These are phyloP conservation scores for Drosophila anomalata DNA, from an alignment of 2,888 invertebrate genomes.

Conservation along the genomic window DNA sequence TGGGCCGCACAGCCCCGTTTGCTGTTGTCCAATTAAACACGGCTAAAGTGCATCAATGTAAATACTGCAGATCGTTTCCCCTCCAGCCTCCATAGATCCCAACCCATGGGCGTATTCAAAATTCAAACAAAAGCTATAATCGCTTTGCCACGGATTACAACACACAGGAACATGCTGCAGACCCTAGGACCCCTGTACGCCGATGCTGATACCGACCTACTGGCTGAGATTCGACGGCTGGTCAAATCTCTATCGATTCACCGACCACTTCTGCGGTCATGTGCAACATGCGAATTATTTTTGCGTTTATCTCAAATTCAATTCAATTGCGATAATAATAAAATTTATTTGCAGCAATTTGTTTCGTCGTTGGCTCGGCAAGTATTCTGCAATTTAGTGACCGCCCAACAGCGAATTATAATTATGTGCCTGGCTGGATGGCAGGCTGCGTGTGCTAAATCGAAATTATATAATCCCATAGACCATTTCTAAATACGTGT, in stretches of 20 bases:
- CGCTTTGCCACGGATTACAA: slow-evolving; percentile 62
- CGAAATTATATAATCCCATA: slow-evolving; percentile 37
- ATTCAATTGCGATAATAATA: slow-evolving; percentile 71
- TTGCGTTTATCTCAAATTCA: slow-evolving; percentile 68
- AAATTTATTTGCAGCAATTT: slow-evolving; percentile 78
- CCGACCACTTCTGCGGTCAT: slow-evolving; percentile 44
- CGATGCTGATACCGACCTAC: slow-evolving; percentile 23
- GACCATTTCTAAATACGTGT: not conserved
- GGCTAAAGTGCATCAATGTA: slow-evolving; percentile 61
- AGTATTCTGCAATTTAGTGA: slow-evolving; percentile 54
- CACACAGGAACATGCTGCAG: slow-evolving; percentile 50
- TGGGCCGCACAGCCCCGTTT: slow-evolving; percentile 12
- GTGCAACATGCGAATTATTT: slow-evolving; percentile 61
- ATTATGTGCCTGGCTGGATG: slow-evolving; percentile 51
- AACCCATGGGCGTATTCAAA: slow-evolving; percentile 37
- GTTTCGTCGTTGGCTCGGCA: slow-evolving; percentile 39
- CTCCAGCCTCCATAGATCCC: not conserved
- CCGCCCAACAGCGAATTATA: slow-evolving; percentile 62
- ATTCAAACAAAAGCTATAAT: slow-evolving; percentile 65
- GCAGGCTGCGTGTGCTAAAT: slow-evolving; percentile 19
- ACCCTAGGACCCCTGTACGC: not conserved
- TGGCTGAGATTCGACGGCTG: slow-evolving; percentile 43
- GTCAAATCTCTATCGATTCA: slow-evolving; percentile 25
- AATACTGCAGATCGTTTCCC: slow-evolving; percentile 31
- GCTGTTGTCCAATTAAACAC: slow-evolving; percentile 69